Evolutionary conservation across 2,797 vertebrate genomes (phyloP), one percentile per base, ranked within the genome.

Genomic region (Tenualosa thibaudeaui): DNA sequence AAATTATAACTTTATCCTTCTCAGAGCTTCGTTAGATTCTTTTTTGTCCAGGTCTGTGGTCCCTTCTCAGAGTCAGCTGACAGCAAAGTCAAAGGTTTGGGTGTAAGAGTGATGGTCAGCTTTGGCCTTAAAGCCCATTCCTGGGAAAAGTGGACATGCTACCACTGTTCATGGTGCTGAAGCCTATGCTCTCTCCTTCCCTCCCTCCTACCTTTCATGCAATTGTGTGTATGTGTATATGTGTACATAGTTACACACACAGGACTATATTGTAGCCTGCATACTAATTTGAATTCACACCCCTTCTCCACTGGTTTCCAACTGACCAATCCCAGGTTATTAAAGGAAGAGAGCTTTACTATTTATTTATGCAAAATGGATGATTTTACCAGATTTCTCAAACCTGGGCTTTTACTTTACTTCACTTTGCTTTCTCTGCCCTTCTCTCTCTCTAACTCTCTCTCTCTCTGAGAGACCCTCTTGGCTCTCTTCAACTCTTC

Each of bases 91-190:
- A 31, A 31, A 31, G 31, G 31, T 31, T 71, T 40, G 3, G 13
- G 15, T 71, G 31, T 40, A 13, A 71, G 37, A 31, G 3, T 71
- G 62, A 68, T 3, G 13, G 62, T 26, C 65, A 43, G 68, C 37
- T 75, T 15, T 75, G 17, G 31, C 37, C 68, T 43, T 43, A 13
- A 5, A 5, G 31, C 1, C 40, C 13, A 40, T 19, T 43, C 68
- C 40, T 75, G 17, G 15, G 15, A 6, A 17, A 1, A 75, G 71
- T 19, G 43, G 17, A 78, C 17, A 46, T 5, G 0, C 0, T 22
- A 9, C 5, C 37, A 40, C 71, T 78, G 71, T 78, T 40, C 71
- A 5, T 78, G 71, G 71, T 78, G 40, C 71, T 78, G 71, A 78
- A 78, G 19, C 46, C 46, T 31, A 31, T 31, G 31, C 31, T 31